Base-by-base conservation (phyloP, 2,113 vertebrate species). In the Eidolon helvum region DNA sequence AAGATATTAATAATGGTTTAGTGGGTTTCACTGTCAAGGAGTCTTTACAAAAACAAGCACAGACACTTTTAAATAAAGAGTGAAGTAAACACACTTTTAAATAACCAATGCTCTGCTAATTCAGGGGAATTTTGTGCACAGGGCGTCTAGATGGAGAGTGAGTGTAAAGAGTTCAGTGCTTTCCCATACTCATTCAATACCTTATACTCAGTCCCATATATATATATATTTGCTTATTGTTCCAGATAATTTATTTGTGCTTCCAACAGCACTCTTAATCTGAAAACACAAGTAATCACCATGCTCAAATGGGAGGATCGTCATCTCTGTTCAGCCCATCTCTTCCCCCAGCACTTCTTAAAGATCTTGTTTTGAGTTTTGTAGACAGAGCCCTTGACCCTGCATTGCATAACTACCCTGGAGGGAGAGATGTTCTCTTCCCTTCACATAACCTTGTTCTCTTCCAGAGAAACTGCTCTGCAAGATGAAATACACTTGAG, bases 371-470 rank as follows among this genome's bases (percentile, higher is more conserved):
- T 75, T 69, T 88, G 40, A 53, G 43, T 82, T 87, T 90, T 69
- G 63, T 33, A 50, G 65, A 77, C 19, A 50, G 77, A 96, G 40
- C 24, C n/a, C 71, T 61, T 59, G 86, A 57, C 69, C 53, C 26
- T 61, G n/a, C 15, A 15, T 65, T 84, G 57, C 0, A 1, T 84
- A 89, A 83, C 69, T 61, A 7, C 43, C 66, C 78, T 22, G 28
- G 48, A 92, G 59, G 53, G 57, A 84, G 43, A 61, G 33, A 33
- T 74, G 21, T 68, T 74, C 68, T 91, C 14, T 96, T 53, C 24
- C 66, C 33, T 96, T 96, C 38, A 43, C 19, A 5, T 63, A 93
- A 95, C 71, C 83, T 80, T 96, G 26, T 75, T 89, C 82, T 91
- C 33, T 77, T 82, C 59, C 50, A 66, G 78, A 77, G 82, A 96